Evolutionary conservation across 2,113 vertebrate species (phyloP).

Genomic region (Lycaon pictus): DNA sequence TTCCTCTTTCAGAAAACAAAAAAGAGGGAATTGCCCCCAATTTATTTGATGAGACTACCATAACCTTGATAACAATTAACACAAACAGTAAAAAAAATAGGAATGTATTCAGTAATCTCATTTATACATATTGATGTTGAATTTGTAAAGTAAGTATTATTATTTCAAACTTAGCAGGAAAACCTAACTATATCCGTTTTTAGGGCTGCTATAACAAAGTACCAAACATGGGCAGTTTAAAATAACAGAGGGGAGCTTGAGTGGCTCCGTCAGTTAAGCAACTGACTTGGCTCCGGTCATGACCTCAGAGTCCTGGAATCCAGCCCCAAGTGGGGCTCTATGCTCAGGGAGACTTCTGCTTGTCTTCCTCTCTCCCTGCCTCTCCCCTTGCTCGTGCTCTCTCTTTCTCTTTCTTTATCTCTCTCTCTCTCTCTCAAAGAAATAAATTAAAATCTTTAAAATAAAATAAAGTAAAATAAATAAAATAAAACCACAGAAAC

Average conservation of each 20-base stretch:
- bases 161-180: not conserved
- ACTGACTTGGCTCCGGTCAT: not conserved
- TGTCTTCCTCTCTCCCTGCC: not conserved
- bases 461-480: not conserved
- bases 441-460: not conserved
- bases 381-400: too few species aligned
- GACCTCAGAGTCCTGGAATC: not conserved
- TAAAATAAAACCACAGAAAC: not conserved
- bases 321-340: not conserved
- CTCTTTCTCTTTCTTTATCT: not conserved
- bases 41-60: not conserved
- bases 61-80: not conserved
- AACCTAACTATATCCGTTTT: not conserved
- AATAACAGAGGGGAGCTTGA: not conserved
- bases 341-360: not conserved
- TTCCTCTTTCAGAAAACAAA: not conserved
- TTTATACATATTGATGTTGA: not conserved
- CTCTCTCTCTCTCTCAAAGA: not conserved
- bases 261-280: not conserved
- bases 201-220: not conserved
- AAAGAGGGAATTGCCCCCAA: not conserved
- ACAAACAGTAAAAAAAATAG: not conserved
- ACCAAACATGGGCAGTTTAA: not conserved
- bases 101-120: not conserved
- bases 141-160: not conserved